Evolutionary conservation across 2,888 invertebrate species (phyloP).

Genomic region (Spilarctia lutea): DNA sequence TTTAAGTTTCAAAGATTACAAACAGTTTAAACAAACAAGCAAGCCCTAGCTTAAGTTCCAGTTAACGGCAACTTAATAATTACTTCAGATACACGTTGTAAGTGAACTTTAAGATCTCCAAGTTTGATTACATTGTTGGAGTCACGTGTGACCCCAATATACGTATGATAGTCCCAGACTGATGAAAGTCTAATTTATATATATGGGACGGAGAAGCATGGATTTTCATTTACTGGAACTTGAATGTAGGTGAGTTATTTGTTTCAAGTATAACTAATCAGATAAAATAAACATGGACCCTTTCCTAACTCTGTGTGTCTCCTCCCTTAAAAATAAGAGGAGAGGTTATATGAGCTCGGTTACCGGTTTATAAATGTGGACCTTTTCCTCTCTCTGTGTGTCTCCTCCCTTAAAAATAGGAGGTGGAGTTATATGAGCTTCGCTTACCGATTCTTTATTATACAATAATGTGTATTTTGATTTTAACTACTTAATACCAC

Average conservation of each 20-base stretch:
- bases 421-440: no score
- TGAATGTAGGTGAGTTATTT: background rate
- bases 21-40: constrained; percentile 12
- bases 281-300: background rate
- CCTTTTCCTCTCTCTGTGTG: no score
- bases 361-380: background rate
- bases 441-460: no score
- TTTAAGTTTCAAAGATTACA: background rate
- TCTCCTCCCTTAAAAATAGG: no score
- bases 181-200: constrained; percentile 4
- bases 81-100: constrained; percentile 57
- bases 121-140: constrained; percentile 60
- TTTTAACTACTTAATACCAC: no score
- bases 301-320: no score
- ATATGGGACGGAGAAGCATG: background rate
- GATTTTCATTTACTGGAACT: constrained; percentile 8
- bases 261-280: background rate
- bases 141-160: constrained; percentile 23
- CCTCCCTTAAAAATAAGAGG: no score
- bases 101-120: constrained; percentile 47
- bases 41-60: constrained; percentile 11
- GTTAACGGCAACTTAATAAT: constrained; percentile 58
- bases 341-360: no score
- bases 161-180: constrained; percentile 22
- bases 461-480: no score